A percentile compares a stretch with the other conserved stretches of the same genome.
phyloP scores from a whole-genome alignment of 1,140 invertebrate genomes.

The Listronotus oregonensis region DNA sequence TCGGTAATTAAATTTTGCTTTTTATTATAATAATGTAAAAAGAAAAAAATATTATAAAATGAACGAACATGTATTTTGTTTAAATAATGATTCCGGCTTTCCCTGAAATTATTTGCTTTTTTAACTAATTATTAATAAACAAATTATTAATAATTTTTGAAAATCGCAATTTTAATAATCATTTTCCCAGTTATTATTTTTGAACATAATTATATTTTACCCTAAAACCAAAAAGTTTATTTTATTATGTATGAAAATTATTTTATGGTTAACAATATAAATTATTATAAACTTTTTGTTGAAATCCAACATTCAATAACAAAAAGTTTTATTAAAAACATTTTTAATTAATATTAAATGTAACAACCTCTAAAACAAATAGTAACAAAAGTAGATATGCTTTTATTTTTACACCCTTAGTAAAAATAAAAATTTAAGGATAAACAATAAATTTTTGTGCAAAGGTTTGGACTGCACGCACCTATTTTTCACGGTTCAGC shows the following conservation, averaged over 20 bases:
- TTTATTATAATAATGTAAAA: slow-evolving; percentile 16
- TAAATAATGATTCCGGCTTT: slow-evolving; percentile 21
- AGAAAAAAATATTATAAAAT: not conserved
- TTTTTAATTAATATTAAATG: no score
- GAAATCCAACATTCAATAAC: no score
- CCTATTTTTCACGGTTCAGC: no score
- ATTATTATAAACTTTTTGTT: no score
- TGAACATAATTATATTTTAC: slow-evolving; percentile 8
- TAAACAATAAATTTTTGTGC: no score
- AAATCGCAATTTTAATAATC: slow-evolving; percentile 21
- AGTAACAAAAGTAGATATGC: no score
- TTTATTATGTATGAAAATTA: slow-evolving; percentile 21
- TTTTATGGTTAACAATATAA: not conserved
- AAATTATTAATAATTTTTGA: slow-evolving; percentile 17
- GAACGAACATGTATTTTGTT: slow-evolving; percentile 15
- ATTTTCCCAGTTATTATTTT: slow-evolving; percentile 19
- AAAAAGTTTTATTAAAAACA: no score
- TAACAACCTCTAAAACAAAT: no score
- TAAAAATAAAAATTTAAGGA: no score
- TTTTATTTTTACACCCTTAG: no score
- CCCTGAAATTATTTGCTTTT: slow-evolving; percentile 23
- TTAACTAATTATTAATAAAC: slow-evolving; percentile 26
- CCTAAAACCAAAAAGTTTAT: not conserved
- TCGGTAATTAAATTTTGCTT: slow-evolving; percentile 7
- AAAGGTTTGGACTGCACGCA: no score